phyloP scores from a whole-genome alignment of 2,888 invertebrate genomes.

The Aleiodes alternator region DNA sequence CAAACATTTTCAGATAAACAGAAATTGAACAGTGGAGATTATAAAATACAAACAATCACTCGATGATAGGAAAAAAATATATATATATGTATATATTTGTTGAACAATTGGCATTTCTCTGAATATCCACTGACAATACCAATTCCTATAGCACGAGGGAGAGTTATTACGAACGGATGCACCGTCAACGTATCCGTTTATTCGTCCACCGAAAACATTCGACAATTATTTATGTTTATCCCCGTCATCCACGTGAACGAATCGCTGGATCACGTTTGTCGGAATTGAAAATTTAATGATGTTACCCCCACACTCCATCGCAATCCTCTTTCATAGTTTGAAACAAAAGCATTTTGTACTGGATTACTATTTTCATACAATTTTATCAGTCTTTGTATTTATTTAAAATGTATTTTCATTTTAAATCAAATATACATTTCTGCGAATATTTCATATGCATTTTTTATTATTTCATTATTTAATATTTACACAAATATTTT shows the following conservation, averaged over 20 bases:
- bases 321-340: constrained; percentile 5
- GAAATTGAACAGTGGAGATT: no score
- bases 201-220: constrained; percentile 35
- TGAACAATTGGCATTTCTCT: constrained; percentile 16
- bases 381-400: constrained; percentile 14
- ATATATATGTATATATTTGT: background rate
- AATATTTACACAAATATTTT: constrained; percentile 10
- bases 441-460: background rate
- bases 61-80: constrained; percentile 5
- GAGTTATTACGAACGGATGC: constrained; percentile 46
- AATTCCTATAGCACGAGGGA: background rate
- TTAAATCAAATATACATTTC: constrained; percentile 7
- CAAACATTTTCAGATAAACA: no score
- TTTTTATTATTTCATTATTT: background rate
- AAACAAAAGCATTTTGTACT: constrained; percentile 1
- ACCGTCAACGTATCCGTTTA: constrained; percentile 35
- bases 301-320: background rate
- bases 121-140: constrained; percentile 22
- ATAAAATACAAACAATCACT: background rate
- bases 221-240: constrained; percentile 45
- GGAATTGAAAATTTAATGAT: constrained; percentile 39
- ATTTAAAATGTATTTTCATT: background rate
- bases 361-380: constrained; percentile 12
- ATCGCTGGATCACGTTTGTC: constrained; percentile 36
- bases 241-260: constrained; percentile 29